Evolutionary conservation across 2,888 invertebrate species (phyloP).

Genomic region (Octodonta nipae): DNA sequence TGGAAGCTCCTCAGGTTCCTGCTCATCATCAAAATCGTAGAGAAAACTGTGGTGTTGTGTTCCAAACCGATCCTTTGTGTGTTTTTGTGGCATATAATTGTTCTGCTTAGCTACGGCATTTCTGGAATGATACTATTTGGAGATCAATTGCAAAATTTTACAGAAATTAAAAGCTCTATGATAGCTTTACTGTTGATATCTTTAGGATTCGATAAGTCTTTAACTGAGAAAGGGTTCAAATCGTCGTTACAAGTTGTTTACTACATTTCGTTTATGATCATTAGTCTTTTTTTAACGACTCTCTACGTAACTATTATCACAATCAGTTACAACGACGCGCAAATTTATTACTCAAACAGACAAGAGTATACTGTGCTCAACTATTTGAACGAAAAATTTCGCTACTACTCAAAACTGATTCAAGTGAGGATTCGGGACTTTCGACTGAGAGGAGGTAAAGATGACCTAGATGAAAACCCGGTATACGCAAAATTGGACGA

Average conservation of each 20-base stretch:
- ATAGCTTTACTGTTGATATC: slow-evolving; percentile 15
- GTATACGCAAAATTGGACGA: slow-evolving; percentile 18
- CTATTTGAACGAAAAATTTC: slow-evolving; percentile 16
- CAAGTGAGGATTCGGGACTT: slow-evolving; percentile 11
- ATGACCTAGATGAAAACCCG: background rate
- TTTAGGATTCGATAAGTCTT: slow-evolving; percentile 15
- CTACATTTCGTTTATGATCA: slow-evolving; percentile 15
- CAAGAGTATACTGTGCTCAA: slow-evolving; percentile 14
- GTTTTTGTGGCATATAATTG: slow-evolving; percentile 15
- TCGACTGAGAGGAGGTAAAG: slow-evolving; percentile 13
- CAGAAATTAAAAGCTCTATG: slow-evolving; percentile 10
- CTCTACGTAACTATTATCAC: slow-evolving; percentile 19
- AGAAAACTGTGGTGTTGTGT: slow-evolving; percentile 20
- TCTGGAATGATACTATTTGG: slow-evolving; percentile 8
- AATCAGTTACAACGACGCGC: slow-evolving; percentile 17
- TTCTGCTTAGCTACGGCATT: slow-evolving; percentile 12
- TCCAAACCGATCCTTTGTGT: slow-evolving; percentile 15
- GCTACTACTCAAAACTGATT: slow-evolving; percentile 14
- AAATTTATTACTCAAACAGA: slow-evolving; percentile 16
- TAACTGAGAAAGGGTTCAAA: slow-evolving; percentile 11
- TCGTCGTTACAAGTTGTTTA: slow-evolving; percentile 12
- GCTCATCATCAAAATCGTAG: slow-evolving; percentile 21
- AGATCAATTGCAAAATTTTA: slow-evolving; percentile 10
- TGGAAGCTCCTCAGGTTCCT: slow-evolving; percentile 26
- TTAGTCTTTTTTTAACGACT: slow-evolving; percentile 15